Base-by-base conservation (phyloP, 2,888 invertebrate species). In the Unio delphinus region DNA sequence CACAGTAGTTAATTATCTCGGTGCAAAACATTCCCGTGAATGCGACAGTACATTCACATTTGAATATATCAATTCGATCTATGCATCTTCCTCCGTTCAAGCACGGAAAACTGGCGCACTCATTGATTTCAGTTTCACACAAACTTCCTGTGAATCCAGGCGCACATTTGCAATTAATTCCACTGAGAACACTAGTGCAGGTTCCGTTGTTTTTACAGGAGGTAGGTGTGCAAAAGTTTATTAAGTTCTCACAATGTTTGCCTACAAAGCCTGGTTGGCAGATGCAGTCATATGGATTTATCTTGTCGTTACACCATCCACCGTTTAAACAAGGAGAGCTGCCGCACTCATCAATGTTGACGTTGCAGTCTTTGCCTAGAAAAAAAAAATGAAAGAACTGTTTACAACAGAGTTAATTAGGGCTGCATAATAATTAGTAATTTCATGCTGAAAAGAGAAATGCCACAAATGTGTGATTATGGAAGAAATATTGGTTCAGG, bases 1-100 rank as follows among this genome's bases (percentile, higher is more conserved):
- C 72, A 78, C 97, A 97, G 0, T 96, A 96, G 88, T 97, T 95
- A 7, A 57, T 55, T 5, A 18, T 28, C 57, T 54, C 55, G 28
- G 67, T 68, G 23, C 78, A 78, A 66, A 74, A 60, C 15, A 26
- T 60, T 0, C 97, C 97, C 0, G 96, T 96, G 87, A 94, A 96
- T 0, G 96, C 96, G 61, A 95, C 92, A 63, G 94, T 94, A 91
- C 97, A 97, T 60, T 96, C 95, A 90, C 97, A 97, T 86, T 95
- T 94, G 91, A 95, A 97, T 11, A 94, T 95, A 89, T 96, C 95
- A 1, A 58, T 45, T 7, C 60, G 26, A 57, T 76, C 74, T 34
- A 67, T 45, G 67, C 76, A 76, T 11, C 11, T 54, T 30, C 72
- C 76, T 6, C 91, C 91, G 71, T 91, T 90, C n/a, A 69, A 93